These are phyloP conservation scores for Sebastes oblongus DNA, from an alignment of 2,797 vertebrate genomes.

Conservation along the genomic window DNA sequence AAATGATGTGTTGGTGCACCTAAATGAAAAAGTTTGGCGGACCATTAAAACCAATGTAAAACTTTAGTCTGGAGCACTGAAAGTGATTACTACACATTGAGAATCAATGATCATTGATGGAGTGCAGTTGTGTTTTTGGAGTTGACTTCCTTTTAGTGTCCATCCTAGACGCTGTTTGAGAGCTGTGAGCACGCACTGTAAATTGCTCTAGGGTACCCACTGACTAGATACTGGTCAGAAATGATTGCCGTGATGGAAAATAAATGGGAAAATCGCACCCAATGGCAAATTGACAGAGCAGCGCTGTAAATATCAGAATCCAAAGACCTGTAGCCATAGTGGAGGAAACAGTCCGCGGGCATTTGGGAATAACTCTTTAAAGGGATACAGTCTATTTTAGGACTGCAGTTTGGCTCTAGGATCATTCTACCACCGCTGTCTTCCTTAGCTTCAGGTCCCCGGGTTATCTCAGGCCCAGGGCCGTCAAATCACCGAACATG, in stretches of 20 bases:
- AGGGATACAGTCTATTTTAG: neutral
- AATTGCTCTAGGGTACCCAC: conserved; percentile 19
- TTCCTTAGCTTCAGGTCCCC: neutral
- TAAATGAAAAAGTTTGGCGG: no score
- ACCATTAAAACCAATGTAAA: no score
- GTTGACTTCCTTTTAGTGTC: neutral
- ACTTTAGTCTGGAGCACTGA: no score
- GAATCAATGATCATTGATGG: neutral
- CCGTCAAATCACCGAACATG: conserved; percentile 31
- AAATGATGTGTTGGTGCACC: no score
- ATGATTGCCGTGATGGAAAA: conserved; percentile 40
- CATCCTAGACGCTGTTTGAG: conserved; percentile 7
- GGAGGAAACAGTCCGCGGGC: neutral
- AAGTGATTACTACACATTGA: no score
- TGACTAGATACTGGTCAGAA: conserved; percentile 32
- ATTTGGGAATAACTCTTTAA: conserved; percentile 10
- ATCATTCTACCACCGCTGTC: neutral
- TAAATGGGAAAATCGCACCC: conserved; percentile 29
- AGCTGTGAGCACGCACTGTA: neutral
- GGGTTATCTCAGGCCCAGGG: conserved; percentile 1
- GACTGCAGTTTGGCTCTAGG: neutral
- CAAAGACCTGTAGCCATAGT: neutral
- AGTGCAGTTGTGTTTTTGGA: neutral
- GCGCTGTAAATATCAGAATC: conserved; percentile 25
- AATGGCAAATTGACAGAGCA: conserved; percentile 17